These are phyloP conservation scores for Eurytoma adleriae DNA, from an alignment of 2,888 invertebrate genomes.

Conservation along the genomic window DNA sequence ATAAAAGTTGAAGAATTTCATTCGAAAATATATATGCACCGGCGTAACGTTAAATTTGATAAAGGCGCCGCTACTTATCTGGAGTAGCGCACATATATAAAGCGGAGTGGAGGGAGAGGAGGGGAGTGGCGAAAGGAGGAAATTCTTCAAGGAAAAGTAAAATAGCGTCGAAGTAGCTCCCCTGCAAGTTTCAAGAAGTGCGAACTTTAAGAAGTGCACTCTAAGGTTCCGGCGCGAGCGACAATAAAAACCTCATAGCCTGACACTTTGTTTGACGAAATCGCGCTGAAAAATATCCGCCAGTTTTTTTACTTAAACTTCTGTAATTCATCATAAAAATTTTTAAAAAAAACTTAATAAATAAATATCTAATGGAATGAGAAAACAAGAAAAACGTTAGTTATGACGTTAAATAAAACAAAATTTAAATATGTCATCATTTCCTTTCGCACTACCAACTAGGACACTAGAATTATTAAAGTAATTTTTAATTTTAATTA, in stretches of 20 bases:
- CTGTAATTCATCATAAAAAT: background rate
- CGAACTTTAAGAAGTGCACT: conserved; percentile 41
- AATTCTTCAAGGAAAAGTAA: conserved; percentile 39
- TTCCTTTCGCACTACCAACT: too few species aligned
- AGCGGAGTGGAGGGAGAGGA: conserved; percentile 4
- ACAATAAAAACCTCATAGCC: conserved; percentile 54
- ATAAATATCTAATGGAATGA: too few species aligned
- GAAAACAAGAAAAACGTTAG: too few species aligned
- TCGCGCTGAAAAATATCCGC: background rate
- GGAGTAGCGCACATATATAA: conserved; percentile 7
- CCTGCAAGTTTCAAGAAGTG: conserved; percentile 26
- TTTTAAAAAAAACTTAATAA: too few species aligned
- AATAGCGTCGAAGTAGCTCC: conserved; percentile 28
- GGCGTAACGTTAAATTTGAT: conserved; percentile 32
- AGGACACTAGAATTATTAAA: too few species aligned
- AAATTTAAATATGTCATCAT: too few species aligned
- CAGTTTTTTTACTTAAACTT: background rate
- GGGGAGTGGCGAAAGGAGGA: background rate
- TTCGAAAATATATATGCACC: background rate
- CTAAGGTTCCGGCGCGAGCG: conserved; percentile 16
- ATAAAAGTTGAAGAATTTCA: conserved; percentile 1
- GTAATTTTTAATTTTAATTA: too few species aligned
- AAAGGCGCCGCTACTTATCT: conserved; percentile 37
- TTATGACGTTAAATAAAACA: too few species aligned
- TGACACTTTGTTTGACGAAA: conserved; percentile 45